Evolutionary conservation across 1,140 invertebrate genomes (phyloP).

Genomic region (Pentalonia nigronervosa): DNA sequence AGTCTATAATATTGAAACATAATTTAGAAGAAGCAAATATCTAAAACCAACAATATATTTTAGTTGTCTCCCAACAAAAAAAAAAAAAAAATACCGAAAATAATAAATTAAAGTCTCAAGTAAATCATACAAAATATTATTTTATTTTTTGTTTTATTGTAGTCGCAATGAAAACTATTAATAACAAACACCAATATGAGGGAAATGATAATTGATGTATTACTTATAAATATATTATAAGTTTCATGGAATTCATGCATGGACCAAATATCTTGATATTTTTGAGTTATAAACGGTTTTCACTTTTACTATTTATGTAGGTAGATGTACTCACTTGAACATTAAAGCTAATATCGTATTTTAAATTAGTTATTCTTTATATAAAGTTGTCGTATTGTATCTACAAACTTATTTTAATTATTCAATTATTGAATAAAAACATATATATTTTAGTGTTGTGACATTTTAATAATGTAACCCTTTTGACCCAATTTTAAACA

Average conservation of each 20-base stretch:
- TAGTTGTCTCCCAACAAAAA: background rate
- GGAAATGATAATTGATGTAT: background rate
- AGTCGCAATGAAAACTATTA: background rate
- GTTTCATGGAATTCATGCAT: background rate
- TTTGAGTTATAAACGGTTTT: background rate
- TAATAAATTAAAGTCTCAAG: background rate
- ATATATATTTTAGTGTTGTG: background rate
- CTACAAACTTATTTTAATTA: background rate
- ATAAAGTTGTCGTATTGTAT: background rate
- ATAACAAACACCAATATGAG: background rate
- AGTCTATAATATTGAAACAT: background rate
- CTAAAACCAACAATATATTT: background rate
- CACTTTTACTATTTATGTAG: background rate
- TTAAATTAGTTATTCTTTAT: background rate
- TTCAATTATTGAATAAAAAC: constrained; percentile 8
- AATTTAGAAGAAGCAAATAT: background rate
- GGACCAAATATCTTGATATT: background rate
- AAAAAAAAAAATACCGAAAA: background rate
- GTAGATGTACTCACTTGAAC: background rate
- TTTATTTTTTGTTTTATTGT: background rate
- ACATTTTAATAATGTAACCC: constrained; percentile 9
- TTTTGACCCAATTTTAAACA: background rate
- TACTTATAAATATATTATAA: background rate
- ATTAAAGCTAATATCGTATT: background rate
- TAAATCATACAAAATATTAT: background rate